Evolutionary conservation across 2,113 vertebrate genomes (phyloP), one percentile per base, ranked within the genome.

Genomic region (Zapus hudsonius): DNA sequence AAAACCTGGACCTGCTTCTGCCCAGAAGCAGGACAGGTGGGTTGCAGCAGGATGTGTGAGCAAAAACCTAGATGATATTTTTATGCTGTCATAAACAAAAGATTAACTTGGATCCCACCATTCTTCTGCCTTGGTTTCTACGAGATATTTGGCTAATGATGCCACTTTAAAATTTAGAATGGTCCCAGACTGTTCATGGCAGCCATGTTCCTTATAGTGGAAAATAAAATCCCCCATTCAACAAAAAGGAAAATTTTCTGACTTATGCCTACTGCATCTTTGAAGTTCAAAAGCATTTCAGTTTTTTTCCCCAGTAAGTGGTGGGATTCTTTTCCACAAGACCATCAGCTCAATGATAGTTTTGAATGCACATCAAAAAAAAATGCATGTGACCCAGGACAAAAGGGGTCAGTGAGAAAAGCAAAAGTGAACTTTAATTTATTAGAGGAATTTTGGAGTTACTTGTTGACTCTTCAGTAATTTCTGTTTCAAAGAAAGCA

Each of bases 261-360:
- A 80, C 79, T 59, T 87, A 38, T 89, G 17, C 55, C 40, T 83
- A 82, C 25, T 59, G 64, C 90, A 15, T 13, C 47, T 95, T 95
- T 89, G 87, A 95, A 94, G 92, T 95, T 96, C 92, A 94, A 95
- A 92, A 91, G 52, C 84, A 95, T 84, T 91, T 38, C 74, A 47
- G 47, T 23, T 89, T 75, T 93, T 33, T 42, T 87, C 86, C 79
- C 75, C 72, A 89, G n/a, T 84, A 57, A 67, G 38, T 87, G 69
- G 25, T 89, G 83, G 66, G 92, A 86, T 61, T 82, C 69, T 78
- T 79, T 74, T 38, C 44, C 29, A 36, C n/a, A 80, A 86, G 13
- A 64, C 20, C 79, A 42, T 55, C 70, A 90, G 25, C 36, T 55
- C 75, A 66, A 91, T 83, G 69, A 76, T n/a, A 73, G 20, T 76